Evolutionary conservation across 2,797 vertebrate species (phyloP).

Genomic region (Eurystomus glaucurus): DNA sequence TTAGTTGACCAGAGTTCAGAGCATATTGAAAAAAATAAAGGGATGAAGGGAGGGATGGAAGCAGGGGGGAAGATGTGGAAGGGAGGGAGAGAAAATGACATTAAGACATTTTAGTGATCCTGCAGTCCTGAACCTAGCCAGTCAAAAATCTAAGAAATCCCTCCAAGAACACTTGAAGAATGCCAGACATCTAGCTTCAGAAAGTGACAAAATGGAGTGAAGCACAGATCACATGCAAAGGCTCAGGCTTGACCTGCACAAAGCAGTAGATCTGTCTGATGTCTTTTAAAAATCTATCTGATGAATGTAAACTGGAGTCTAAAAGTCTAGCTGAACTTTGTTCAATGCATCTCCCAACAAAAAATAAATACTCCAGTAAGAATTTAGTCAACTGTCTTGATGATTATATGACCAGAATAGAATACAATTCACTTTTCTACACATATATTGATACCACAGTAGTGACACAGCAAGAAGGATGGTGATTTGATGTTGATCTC

Average conservation of each 20-base stretch:
- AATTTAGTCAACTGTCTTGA: neutral
- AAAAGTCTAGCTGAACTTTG: neutral
- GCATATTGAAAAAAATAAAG: neutral
- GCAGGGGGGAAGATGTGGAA: neutral
- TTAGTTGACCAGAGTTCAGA: neutral
- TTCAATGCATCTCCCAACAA: neutral
- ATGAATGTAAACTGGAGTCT: neutral
- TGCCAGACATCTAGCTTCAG: neutral
- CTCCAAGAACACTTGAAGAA: neutral
- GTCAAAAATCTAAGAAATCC: neutral
- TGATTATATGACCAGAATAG: neutral
- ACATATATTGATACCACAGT: neutral
- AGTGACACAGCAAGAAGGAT: neutral
- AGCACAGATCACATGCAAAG: neutral
- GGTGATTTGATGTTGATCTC: neutral
- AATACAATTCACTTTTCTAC: neutral
- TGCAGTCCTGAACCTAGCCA: neutral
- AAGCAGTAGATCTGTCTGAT: neutral
- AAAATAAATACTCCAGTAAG: neutral
- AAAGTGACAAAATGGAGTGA: neutral
- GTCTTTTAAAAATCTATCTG: neutral
- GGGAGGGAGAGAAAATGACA: neutral
- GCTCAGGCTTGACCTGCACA: neutral
- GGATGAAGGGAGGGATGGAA: rapidly evolving
- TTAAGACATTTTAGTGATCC: neutral